Conservation (phyloP, 2,113 vertebrate species). For the Nycticryphes semicollaris region DNA sequence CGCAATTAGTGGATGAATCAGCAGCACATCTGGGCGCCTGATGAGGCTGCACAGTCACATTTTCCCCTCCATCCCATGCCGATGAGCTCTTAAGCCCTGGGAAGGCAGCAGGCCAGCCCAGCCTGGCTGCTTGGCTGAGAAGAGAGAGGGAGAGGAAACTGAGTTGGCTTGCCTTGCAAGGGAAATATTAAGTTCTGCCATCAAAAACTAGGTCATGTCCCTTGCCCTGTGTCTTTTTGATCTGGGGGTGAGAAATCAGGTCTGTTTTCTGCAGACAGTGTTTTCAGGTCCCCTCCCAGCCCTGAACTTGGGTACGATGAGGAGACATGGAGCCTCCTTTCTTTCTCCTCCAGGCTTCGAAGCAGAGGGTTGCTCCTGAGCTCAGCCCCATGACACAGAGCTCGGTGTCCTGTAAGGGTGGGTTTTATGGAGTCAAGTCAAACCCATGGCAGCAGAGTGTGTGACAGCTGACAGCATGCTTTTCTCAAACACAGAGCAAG, state of each 20-base stretch:
- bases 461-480: neutral
- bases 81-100: neutral
- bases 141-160: neutral
- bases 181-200: neutral
- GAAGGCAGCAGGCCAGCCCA: neutral
- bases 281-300: neutral
- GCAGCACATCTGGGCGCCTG: constrained; percentile 49
- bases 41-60: neutral
- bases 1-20: constrained; percentile 2
- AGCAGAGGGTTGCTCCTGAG: neutral
- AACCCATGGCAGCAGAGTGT: neutral
- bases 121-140: neutral
- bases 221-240: neutral
- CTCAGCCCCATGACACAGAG: neutral
- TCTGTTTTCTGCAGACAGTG: neutral
- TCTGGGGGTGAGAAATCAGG: neutral
- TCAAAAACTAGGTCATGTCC: constrained; percentile 14
- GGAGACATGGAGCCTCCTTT: neutral
- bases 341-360: neutral
- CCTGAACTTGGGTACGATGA: neutral
- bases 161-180: neutral
- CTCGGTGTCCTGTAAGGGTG: neutral
- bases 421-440: neutral
- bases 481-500: neutral
- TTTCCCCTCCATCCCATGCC: neutral